Base-by-base conservation (phyloP, 2,113 vertebrate genomes). In the Orientallactaga bullata region DNA sequence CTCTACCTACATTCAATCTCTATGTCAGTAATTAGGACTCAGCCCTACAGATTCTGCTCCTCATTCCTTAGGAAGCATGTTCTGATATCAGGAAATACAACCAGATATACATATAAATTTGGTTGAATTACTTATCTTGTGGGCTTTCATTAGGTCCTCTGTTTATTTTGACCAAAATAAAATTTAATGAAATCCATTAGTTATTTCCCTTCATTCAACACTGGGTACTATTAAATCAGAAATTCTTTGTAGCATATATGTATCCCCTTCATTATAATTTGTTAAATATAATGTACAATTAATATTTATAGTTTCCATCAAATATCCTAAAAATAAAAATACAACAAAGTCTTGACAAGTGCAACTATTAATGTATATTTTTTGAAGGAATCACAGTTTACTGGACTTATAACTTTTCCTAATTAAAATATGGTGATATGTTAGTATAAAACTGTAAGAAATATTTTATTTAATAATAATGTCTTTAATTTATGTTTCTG, bases 271-370 rank as follows among this genome's bases (percentile, higher is more conserved):
- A 51, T 37, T 35, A 90, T 3, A 83, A 47, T 82, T 58, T 81
- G 13, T 39, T 81, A 16, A 91, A 65, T 10, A 2, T 37, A 28
- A 69, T 76, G 47, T 4, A 3, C 78, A 82, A 84, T 74, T 88
- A 84, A 84, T 47, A 5, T 92, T 73, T 2, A 69, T 84, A 51
- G 51, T 47, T 65, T 65, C 6, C 5, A 68, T 73, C 79, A 81
- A 35, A n/a, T 73, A 85, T 51, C 3, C 23, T 78, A 42, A 85
- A 60, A 23, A 76, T 65, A 88, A 81, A 74, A 76, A 5, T 5
- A 84, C 77, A 60, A 92, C 68, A 26, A 73, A 16, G 3, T 69
- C 90, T 96, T 76, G 0, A 72, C 28, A 91, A 85, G n/a, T n/a
- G n/a, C 17, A 17, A 5, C 24, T 11, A 30, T 78, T 5, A 5